Evolutionary conservation across 2,113 vertebrate genomes (phyloP).

Genomic region (Paradoxurus hermaphroditus): DNA sequence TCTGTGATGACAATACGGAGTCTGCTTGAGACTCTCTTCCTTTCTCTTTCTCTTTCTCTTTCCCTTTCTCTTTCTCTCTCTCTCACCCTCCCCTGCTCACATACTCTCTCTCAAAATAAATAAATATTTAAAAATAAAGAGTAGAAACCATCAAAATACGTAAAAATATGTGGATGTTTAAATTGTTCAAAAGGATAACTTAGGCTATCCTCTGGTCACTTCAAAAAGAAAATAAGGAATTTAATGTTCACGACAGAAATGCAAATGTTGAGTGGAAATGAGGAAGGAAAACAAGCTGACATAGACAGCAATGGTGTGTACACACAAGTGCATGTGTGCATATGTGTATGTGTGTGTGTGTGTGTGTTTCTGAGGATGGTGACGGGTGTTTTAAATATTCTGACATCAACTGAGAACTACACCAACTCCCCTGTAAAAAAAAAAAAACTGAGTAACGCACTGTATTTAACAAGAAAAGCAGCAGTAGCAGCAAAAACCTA

Average conservation of each 20-base stretch:
- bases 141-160: not conserved
- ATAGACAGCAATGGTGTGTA: not conserved
- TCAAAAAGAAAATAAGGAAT: not conserved
- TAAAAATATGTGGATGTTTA: not conserved
- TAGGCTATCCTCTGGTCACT: not conserved
- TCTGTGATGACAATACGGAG: no score
- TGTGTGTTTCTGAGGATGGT: not conserved
- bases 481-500: not conserved
- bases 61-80: no score
- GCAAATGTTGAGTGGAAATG: not conserved
- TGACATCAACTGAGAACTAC: not conserved
- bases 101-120: no score
- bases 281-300: not conserved
- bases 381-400: not conserved
- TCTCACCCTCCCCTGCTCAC: no score
- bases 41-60: no score
- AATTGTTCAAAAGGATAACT: not conserved
- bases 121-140: not conserved
- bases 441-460: not conserved
- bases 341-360: not conserved
- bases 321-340: fast-evolving
- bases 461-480: not conserved
- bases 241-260: not conserved
- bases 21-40: no score
- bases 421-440: not conserved